Base-by-base conservation (phyloP, 1,140 invertebrate genomes). In the Rhyzopertha dominica region DNA sequence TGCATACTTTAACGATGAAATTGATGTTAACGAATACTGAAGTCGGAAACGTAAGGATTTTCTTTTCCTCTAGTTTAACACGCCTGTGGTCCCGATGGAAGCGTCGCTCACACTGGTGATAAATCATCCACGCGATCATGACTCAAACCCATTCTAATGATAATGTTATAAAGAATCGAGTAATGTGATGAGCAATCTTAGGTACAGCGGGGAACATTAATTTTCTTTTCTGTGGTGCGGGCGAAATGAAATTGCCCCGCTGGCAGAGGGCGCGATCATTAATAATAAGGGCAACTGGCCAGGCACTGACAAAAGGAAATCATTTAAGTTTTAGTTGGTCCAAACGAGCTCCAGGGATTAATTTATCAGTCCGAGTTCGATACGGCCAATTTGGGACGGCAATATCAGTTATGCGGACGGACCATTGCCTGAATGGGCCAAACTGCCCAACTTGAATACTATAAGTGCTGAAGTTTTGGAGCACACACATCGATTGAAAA, bases 231-330 rank as follows among this genome's bases (percentile, higher is more conserved):
- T 40, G 26, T 28, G 25, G 38, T 26, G 38, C 38, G 23, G 23
- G 38, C 16, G 18, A 40, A 40, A 40, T 40, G 22, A 40, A 40
- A 40, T 40, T 40, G 38, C 38, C 18, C 23, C 38, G 38, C 16
- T 26, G 29, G 13, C 38, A 26, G 24, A 26, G 23, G 25, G 38
- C 25, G 16, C 38, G 38, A 40, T 40, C 38, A 40, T 40, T 40
- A 40, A 40, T 40, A 40, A 40, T 40, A 40, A 40, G 23, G 38
- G 38, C 38, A 40, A 40, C 23, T 40, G 38, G 38, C 38, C 38
- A 40, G 29, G 23, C 23, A 26, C 38, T 40, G 25, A 40, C 38
- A 40, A 40, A 40, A 28, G 38, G 38, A n/a, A 40, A 40, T 26
- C 25, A 25, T 26, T 40, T 40, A 23, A 26, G 25, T 25, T 40